Conservation (phyloP, 2,888 invertebrate species). For the Gerosis bhagava region DNA sequence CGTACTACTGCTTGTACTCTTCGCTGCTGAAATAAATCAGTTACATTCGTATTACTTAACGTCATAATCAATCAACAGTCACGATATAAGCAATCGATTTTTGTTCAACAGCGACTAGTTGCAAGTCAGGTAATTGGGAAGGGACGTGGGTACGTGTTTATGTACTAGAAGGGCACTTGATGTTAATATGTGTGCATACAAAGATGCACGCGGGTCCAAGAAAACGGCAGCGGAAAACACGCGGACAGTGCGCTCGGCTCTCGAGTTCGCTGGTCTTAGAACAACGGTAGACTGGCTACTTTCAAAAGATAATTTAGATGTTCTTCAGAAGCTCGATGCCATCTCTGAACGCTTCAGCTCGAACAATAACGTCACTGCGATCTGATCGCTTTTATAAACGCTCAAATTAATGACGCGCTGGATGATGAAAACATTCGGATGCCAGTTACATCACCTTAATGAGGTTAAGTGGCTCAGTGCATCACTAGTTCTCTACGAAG, state of each 20-base stretch:
- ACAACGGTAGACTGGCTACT: too few species aligned
- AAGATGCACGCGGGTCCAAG: slow-evolving; percentile 66
- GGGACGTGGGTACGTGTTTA: slow-evolving; percentile 3
- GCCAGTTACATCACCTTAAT: too few species aligned
- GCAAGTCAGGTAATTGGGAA: slow-evolving; percentile 48
- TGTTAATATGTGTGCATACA: slow-evolving; percentile 56
- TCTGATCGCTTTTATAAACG: too few species aligned
- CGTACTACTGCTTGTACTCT: slow-evolving; percentile 79
- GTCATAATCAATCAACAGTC: slow-evolving; percentile 21
- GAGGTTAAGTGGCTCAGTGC: too few species aligned
- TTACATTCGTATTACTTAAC: slow-evolving; percentile 43
- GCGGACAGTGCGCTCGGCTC: slow-evolving; percentile 32
- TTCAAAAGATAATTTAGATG: too few species aligned
- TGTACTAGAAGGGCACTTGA: slow-evolving; percentile 33
- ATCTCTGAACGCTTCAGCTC: too few species aligned
- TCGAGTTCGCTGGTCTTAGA: slow-evolving; percentile 30
- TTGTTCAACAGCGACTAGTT: slow-evolving; percentile 78
- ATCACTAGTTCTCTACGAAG: too few species aligned
- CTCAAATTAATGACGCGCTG: too few species aligned
- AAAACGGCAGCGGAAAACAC: slow-evolving; percentile 63
- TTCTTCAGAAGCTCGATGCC: too few species aligned
- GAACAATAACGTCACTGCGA: too few species aligned
- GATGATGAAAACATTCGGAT: too few species aligned
- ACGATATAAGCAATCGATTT: slow-evolving; percentile 43
- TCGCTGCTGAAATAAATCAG: slow-evolving; percentile 79